phyloP scores from a whole-genome alignment of 2,888 invertebrate genomes.

The Anoplius nigerrimus region DNA sequence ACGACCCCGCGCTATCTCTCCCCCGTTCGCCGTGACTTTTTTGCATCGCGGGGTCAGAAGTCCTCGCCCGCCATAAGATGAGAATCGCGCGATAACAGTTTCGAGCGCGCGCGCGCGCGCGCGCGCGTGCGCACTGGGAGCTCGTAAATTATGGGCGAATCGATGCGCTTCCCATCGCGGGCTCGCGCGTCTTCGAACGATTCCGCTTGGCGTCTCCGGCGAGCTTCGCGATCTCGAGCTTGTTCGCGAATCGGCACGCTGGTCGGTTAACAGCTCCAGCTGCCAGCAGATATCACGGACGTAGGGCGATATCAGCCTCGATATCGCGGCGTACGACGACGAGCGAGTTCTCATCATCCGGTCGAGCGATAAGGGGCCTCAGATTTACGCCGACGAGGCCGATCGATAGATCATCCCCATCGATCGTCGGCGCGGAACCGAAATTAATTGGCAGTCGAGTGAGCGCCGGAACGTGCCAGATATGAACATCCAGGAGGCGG shows the following conservation, averaged over 20 bases:
- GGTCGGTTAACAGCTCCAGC: slow-evolving; percentile 11
- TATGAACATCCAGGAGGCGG: too few relatives aligned
- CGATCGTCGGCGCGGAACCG: too few relatives aligned
- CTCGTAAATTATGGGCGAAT: slow-evolving; percentile 67
- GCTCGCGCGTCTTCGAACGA: slow-evolving; percentile 33
- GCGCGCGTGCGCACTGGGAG: slow-evolving; percentile 40
- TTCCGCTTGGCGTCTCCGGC: slow-evolving; percentile 45
- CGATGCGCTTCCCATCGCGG: slow-evolving; percentile 45
- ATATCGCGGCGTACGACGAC: slow-evolving; percentile 30
- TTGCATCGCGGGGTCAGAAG: slow-evolving; percentile 57
- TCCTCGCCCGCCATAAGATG: slow-evolving; percentile 56
- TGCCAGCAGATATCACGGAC: slow-evolving; percentile 30
- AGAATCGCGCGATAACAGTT: slow-evolving; percentile 62
- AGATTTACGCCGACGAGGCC: too few relatives aligned
- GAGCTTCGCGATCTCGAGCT: neutral
- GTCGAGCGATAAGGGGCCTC: too few relatives aligned
- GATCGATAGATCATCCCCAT: too few relatives aligned
- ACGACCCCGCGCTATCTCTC: slow-evolving; percentile 59
- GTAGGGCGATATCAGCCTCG: slow-evolving; percentile 47
- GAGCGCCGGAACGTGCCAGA: too few relatives aligned
- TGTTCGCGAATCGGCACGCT: slow-evolving; percentile 26
- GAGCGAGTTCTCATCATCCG: too few relatives aligned
- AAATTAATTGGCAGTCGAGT: too few relatives aligned
- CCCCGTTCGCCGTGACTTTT: slow-evolving; percentile 38
- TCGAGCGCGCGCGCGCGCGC: slow-evolving; percentile 22